Evolutionary conservation across 2,888 invertebrate genomes (phyloP), one percentile per base, ranked within the genome.

Genomic region (Papilio protenor): DNA sequence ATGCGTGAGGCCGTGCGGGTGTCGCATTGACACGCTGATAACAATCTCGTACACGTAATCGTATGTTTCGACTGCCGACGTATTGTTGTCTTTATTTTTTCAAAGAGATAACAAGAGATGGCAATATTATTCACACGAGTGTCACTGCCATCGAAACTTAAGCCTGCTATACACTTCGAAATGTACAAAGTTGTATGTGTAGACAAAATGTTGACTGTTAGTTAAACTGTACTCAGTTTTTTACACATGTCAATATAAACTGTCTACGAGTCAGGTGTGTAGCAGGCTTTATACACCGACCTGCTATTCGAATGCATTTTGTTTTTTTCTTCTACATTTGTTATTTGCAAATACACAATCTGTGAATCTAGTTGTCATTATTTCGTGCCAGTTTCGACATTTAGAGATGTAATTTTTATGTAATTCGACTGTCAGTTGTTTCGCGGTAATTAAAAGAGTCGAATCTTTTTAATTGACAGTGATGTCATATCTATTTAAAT

Each of bases 1-100:
- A 84, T 86, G 87, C 89, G 83, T 83, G 85, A 81, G 84, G 85
- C 81, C 77, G 82, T 80, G 82, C 82, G 84, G 84, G 78, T 82
- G 81, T 82, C 79, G 69, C 79, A 76, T 79, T 79, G 57, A 55
- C 45, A 74, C 47, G 76, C 49, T 6, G 80, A 81, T 74, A 72
- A 76, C 72, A 73, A 81, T 80, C 81, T 69, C 77, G 81, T 82
- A 78, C 77, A 75, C 55, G 64, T 64, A 78, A 80, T 79, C 73
- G 33, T 70, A 72, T 14, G 52, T 18, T 52, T 52, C 12, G 49
- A 49, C 49, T 18, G 16, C 52, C 6, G 18, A 52, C 16, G 16
- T 52, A 52, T 18, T 18, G 52, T 16, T 52, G 52, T 52, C 52
- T 18, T 18, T 52, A 0, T 52, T 52, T 52, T 52, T 52, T 52